These are phyloP conservation scores for Holacanthella duospinosa DNA, from an alignment of 2,888 invertebrate species.

Conservation along the genomic window DNA sequence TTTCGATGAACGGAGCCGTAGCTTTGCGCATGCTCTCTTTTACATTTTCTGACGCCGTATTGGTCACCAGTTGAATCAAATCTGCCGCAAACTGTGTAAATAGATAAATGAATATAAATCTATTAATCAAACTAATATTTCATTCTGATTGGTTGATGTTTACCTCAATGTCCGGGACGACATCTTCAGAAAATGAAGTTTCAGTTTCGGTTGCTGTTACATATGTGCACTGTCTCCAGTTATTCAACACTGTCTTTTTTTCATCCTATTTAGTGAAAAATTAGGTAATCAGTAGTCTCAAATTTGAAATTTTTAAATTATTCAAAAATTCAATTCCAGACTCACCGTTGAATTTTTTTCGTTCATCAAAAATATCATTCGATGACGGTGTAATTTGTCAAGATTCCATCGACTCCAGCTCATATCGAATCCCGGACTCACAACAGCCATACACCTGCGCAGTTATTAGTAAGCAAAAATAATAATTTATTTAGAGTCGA, in stretches of 20 bases:
- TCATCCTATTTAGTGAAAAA: background rate
- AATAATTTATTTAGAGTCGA: background rate
- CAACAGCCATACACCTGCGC: background rate
- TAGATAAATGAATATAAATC: background rate
- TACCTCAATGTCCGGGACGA: background rate
- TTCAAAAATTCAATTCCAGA: background rate
- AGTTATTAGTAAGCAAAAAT: too few relatives aligned
- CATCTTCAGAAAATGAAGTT: background rate
- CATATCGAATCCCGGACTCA: background rate
- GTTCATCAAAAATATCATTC: background rate
- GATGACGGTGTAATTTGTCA: background rate
- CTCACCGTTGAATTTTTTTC: background rate
- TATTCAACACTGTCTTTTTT: background rate
- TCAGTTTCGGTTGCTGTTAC: background rate
- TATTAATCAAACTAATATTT: too few relatives aligned
- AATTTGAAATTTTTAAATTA: background rate
- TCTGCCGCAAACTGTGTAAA: background rate
- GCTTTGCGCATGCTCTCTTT: background rate
- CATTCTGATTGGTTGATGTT: too few relatives aligned
- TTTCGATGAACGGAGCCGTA: background rate
- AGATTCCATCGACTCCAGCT: conserved; percentile 1
- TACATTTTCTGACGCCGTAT: background rate
- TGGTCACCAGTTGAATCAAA: background rate
- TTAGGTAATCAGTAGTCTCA: background rate
- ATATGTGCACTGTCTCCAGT: background rate